Evolutionary conservation across 64 coral and sea anemone species (phyloP), one percentile per base, ranked within the genome.

Genomic region (Platygyra sinensis): DNA sequence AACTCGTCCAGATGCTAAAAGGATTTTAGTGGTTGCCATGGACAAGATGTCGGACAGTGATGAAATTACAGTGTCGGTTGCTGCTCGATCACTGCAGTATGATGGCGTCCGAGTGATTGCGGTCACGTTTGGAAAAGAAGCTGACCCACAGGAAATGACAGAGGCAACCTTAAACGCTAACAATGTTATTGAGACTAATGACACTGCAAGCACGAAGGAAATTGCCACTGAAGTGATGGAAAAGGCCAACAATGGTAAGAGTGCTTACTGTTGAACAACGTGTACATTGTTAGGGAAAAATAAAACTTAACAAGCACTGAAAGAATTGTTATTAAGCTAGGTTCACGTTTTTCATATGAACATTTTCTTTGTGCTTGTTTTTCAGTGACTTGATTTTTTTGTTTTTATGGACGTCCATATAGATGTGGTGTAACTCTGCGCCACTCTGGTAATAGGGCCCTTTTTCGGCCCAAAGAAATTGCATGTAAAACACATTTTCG

Each of bases 21-120:
- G 72, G 52, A 73, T 90, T 30, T 29, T 90, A 27, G 77, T 90
- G 36, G 69, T 90, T 29, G 79, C 80, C n/a, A 90, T 83, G 89
- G 89, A 90, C 18, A 90, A 83, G 55, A 75, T 72, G 20, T 90
- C 89, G 11, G 67, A 74, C 51, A 79, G 89, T 63, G 55, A 83
- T 73, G 64, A 80, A 14, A 60, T 30, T 74, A 79, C 51, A 28
- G 78, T 90, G 46, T 22, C 59, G 2, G 72, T 80, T 46, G 67
- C 22, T 13, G 89, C 78, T 16, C 73, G 60, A 75, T 30, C 82
- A 60, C 61, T 92, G 25, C 82, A 74, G 18, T 54, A 20, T 2
- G 80, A 86, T 67, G 82, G 29, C 0, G 75, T 92, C 32, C 80
- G 90, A 86, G 84, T 80, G 0, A 92, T 92, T 19, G 80, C 62